phyloP scores from a whole-genome alignment of 2,113 vertebrate genomes.

The Halichoeres trimaculatus region DNA sequence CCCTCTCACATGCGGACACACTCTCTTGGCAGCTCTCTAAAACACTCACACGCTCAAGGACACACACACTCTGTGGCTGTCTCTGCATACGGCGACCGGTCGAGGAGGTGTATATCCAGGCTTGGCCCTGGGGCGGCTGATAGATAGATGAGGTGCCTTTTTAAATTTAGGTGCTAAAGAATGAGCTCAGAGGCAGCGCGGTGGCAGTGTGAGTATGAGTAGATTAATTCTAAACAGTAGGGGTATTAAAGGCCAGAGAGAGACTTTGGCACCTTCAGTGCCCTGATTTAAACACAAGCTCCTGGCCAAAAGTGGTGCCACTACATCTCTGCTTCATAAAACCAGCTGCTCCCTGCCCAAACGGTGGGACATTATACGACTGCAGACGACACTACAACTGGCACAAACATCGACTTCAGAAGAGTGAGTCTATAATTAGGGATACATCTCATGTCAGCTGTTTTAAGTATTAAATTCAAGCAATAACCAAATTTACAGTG shows the following conservation, averaged over 20 bases:
- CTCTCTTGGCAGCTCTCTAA: slow-evolving; percentile 44
- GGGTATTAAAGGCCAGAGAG: slow-evolving; percentile 43
- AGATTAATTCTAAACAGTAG: slow-evolving; percentile 65
- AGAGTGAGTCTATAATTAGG: no score
- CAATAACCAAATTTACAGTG: no score
- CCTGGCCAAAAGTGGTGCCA: slow-evolving; percentile 43
- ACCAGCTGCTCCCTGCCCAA: slow-evolving; percentile 44
- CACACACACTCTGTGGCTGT: slow-evolving; percentile 5
- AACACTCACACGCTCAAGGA: slow-evolving; percentile 51
- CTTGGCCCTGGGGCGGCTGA: slow-evolving; percentile 47
- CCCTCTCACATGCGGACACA: slow-evolving; percentile 8
- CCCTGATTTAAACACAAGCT: slow-evolving; percentile 68
- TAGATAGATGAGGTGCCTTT: slow-evolving; percentile 64
- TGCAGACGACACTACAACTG: slow-evolving; percentile 5
- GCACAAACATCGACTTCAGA: not conserved
- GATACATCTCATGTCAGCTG: no score
- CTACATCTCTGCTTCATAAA: slow-evolving; percentile 65
- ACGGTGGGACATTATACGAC: slow-evolving; percentile 6
- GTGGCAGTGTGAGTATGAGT: slow-evolving; percentile 25
- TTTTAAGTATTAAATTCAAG: no score
- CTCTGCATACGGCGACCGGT: slow-evolving; percentile 35
- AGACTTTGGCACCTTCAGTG: slow-evolving; percentile 52
- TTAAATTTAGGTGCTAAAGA: slow-evolving; percentile 72
- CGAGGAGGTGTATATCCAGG: slow-evolving; percentile 55
- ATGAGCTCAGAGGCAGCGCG: slow-evolving; percentile 52